Percentiles rank a stretch among this genome's conserved stretches.
phyloP scores from a whole-genome alignment of 2,888 invertebrate genomes.

The Platycheirus albimanus region DNA sequence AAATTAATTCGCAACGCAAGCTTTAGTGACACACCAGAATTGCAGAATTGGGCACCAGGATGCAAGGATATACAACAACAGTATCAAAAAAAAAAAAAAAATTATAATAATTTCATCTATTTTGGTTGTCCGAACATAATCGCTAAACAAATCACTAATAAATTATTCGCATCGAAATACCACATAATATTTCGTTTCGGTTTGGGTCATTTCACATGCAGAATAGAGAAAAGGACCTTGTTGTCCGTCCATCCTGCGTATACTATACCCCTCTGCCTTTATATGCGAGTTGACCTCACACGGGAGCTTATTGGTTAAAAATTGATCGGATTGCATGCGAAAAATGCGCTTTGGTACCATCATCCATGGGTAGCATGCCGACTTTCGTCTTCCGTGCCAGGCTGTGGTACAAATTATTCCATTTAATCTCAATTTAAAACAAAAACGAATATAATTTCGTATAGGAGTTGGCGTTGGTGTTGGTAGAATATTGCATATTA shows the following conservation, averaged over 20 bases:
- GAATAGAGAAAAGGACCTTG: background rate
- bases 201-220: constrained; percentile 66
- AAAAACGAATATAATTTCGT: constrained; percentile 48
- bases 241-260: background rate
- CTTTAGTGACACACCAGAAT: constrained; percentile 3
- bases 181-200: constrained; percentile 73
- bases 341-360: constrained; percentile 34
- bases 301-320: constrained; percentile 68
- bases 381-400: background rate
- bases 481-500: constrained; percentile 8
- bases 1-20: constrained; percentile 53
- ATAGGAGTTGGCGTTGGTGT: constrained; percentile 1
- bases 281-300: constrained; percentile 45
- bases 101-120: constrained; percentile 63
- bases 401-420: constrained; percentile 58
- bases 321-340: constrained; percentile 58
- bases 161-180: constrained; percentile 74
- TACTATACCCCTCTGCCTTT: background rate
- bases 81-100: constrained; percentile 13
- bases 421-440: constrained; percentile 73
- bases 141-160: constrained; percentile 74
- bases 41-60: background rate
- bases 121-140: constrained; percentile 71
- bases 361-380: too few relatives aligned
- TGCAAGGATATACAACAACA: too few relatives aligned